Base-by-base conservation (phyloP, 2,797 vertebrate species). In the Glyptemys insculpta region DNA sequence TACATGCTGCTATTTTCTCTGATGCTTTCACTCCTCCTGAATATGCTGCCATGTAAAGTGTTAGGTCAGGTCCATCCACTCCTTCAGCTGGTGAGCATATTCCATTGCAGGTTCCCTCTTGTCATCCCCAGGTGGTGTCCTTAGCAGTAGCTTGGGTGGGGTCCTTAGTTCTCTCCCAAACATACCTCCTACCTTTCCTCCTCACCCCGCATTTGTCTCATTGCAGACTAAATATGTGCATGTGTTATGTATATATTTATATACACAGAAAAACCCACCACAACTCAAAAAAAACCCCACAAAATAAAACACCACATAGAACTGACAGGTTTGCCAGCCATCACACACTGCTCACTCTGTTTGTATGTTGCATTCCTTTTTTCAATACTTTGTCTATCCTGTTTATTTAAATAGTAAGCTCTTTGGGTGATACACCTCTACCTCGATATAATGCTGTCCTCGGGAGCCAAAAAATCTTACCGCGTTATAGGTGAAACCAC, bases 191-290 rank as follows among this genome's bases (percentile, higher is more conserved):
- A 34, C 23, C 86, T 52, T 90, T 37, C 15, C 50, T 78, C 62
- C 76, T 41, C 85, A 50, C 12, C 15, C 80, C 1, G 1, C 29
- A 34, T 29, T 76, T 88, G 65, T 81, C 79, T 81, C 88, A 54
- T 81, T 88, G 54, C 12, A 11, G 54, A 1, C 86, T 86, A 83
- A 91, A 90, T 56, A 25, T 57, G 49, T 82, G 59, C 92, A 88
- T 92, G 41, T 56, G 41, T 83, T 83, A 1, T 3, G 2, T 84
- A 29, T 49, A 29, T 3, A 87, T 95, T 87, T 86, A 87, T 53
- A 56, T n/a, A 84, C 18, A 72, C 50, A 91, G 19, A 53, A 85
- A 90, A 95, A 78, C 7, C 19, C 12, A n/a, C 34, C 68, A 86
- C 81, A 34, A 88, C 21, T 44, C 21, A 88, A 93, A 93, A 81